These are phyloP conservation scores for Silvanus unidentatus DNA, from an alignment of 2,888 invertebrate genomes.

Conservation along the genomic window DNA sequence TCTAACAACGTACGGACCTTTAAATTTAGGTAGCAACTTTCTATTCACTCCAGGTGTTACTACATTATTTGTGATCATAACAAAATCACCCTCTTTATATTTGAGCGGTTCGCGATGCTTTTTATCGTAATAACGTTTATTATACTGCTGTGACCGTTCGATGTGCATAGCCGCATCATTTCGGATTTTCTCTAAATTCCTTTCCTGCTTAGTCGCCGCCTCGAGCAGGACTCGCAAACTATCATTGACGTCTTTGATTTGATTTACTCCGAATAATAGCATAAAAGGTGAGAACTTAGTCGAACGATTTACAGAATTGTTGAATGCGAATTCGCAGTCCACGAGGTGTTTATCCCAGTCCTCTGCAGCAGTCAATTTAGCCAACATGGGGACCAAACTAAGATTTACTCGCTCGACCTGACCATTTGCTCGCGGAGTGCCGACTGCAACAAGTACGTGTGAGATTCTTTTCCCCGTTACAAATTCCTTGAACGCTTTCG, in stretches of 20 bases:
- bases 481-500: slow-evolving; percentile 14
- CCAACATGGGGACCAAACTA: slow-evolving; percentile 15
- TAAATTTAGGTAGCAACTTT: slow-evolving; percentile 22
- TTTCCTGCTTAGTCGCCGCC: slow-evolving; percentile 4
- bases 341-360: slow-evolving; percentile 17
- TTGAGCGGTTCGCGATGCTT: slow-evolving; percentile 11
- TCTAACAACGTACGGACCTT: slow-evolving; percentile 22
- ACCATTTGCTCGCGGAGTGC: slow-evolving; percentile 19
- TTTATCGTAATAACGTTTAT: slow-evolving; percentile 12
- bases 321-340: slow-evolving; percentile 19
- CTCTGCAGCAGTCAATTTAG: slow-evolving; percentile 11
- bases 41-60: slow-evolving; percentile 19
- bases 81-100: slow-evolving; percentile 19
- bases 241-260: slow-evolving; percentile 22
- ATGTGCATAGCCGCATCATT: slow-evolving; percentile 2
- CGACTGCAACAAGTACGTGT: slow-evolving; percentile 18
- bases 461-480: slow-evolving; percentile 8
- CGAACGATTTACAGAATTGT: slow-evolving; percentile 26
- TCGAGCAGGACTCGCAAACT: slow-evolving; percentile 16
- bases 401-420: slow-evolving; percentile 21
- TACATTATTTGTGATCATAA: slow-evolving; percentile 19
- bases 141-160: not conserved
- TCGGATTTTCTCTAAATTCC: slow-evolving; percentile 3
- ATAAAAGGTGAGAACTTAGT: slow-evolving; percentile 26
- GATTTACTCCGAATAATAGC: slow-evolving; percentile 28